Base-by-base conservation (phyloP, 1,140 invertebrate genomes). In the Lordiphosa stackelbergi region DNA sequence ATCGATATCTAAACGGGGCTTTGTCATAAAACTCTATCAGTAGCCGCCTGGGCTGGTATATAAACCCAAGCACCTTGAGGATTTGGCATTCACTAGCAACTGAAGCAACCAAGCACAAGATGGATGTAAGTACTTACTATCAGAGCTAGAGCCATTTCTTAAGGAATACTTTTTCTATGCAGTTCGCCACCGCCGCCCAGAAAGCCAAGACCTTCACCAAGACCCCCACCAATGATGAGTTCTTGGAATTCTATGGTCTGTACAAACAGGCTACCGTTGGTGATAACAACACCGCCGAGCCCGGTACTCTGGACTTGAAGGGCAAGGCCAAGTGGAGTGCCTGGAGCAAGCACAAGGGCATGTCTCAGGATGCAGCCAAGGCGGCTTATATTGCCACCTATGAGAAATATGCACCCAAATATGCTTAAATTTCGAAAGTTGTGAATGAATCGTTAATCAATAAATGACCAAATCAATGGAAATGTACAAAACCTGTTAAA, bases 271-370 rank as follows among this genome's bases (percentile, higher is more conserved):
- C 91, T 7, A 93, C 91, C 40, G 89, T 94, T 52, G 95, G 95
- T 13, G 95, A 97, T 83, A 90, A 92, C 59, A 93, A 95, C 62
- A 93, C 91, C 87, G 93, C 88, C 53, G 92, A 93, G 74, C 97
- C 97, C 54, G 96, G 96, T 40, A 91, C 97, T 89, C 86, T 98
- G 19, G 96, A 98, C 88, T 91, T 98, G 53, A 97, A 96, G 88
- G 96, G 95, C 31, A 98, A 98, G 89, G 96, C 96, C 1, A 98
- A 98, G 87, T 98, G 96, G 95, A 94, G 98, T 75, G 92, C 95
- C n/a, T 99, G 97, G 97, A 91, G 92, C 64, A 88, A 72, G 7
- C 94, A 92, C 87, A 97, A 96, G 88, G 96, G 96, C 71, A 88
- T 91, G 60, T 89, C 90, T 41, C 90, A 92, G 87, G 94, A 96